A percentile compares a stretch with the other conserved stretches of the same genome.
Evolutionary conservation across 2,888 invertebrate genomes (phyloP).

Genomic region (Chloroclysta siterata): DNA sequence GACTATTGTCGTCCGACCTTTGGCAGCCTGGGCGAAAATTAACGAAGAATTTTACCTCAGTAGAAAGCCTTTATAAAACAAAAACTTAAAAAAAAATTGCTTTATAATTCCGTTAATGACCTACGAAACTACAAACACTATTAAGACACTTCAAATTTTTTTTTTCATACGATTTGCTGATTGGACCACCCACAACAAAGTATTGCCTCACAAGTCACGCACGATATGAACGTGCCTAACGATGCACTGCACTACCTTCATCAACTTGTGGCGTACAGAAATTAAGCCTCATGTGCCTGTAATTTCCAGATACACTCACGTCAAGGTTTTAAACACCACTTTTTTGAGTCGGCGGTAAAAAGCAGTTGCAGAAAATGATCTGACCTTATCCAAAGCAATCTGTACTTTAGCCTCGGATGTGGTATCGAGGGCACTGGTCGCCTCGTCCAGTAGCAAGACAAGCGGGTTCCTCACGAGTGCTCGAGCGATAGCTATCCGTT

Average conservation of each 20-base stretch:
- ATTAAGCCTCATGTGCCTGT: too few species aligned
- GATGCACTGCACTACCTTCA: too few species aligned
- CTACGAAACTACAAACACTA: too few species aligned
- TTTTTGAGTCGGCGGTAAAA: background rate
- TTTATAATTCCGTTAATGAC: too few species aligned
- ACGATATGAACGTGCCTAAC: too few species aligned
- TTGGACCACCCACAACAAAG: too few species aligned
- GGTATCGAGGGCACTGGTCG: slow-evolving; percentile 86
- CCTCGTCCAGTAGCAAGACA: slow-evolving; percentile 86
- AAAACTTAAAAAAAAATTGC: too few species aligned
- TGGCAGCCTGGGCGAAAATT: slow-evolving; percentile 79
- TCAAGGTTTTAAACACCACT: background rate
- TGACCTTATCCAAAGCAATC: slow-evolving; percentile 53
- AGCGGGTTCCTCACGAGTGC: slow-evolving; percentile 86
- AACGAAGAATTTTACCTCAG: background rate
- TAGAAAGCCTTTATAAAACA: background rate
- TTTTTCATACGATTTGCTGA: too few species aligned
- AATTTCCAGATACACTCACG: background rate
- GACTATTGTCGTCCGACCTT: slow-evolving; percentile 90
- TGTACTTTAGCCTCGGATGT: slow-evolving; percentile 84
- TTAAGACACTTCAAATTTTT: too few species aligned
- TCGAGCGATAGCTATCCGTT: slow-evolving; percentile 88
- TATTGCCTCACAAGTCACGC: too few species aligned
- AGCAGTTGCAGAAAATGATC: slow-evolving; percentile 4
- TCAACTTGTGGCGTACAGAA: too few species aligned